A percentile compares a stretch with the other conserved stretches of the same genome.
These are phyloP conservation scores for Bostrychus sinensis DNA, from an alignment of 2,113 vertebrate genomes.

Conservation along the genomic window DNA sequence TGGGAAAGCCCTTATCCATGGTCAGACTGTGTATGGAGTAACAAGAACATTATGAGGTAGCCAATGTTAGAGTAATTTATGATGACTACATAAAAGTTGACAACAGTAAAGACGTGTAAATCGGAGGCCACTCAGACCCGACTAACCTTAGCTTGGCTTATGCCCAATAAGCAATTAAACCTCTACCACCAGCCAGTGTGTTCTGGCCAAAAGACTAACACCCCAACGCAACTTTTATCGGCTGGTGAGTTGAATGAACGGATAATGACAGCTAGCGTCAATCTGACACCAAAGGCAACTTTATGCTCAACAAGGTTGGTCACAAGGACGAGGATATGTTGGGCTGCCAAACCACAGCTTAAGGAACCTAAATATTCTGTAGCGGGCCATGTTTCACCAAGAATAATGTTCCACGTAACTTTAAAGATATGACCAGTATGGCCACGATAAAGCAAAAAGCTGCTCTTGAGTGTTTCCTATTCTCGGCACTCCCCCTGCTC, in stretches of 20 bases:
- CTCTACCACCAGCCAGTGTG: constrained; percentile 8
- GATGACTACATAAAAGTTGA: constrained; percentile 22
- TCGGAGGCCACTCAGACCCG: constrained; percentile 35
- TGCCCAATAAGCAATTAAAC: constrained; percentile 14
- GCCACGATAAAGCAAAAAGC: constrained; percentile 5
- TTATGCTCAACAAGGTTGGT: constrained; percentile 64
- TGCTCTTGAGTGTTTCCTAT: constrained; percentile 6
- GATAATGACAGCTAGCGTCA: not conserved
- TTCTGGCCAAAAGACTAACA: constrained; percentile 6
- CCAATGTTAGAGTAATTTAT: not conserved
- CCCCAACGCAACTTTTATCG: not conserved
- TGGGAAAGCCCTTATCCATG: not conserved
- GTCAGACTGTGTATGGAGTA: not conserved
- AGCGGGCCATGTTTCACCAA: constrained; percentile 8
- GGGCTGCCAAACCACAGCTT: constrained; percentile 37
- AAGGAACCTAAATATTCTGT: constrained; percentile 17
- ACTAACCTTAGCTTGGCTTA: constrained; percentile 36
- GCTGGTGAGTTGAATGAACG: not conserved
- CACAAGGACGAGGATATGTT: constrained; percentile 63
- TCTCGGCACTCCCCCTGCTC: constrained; percentile 45
- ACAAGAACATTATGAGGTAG: not conserved
- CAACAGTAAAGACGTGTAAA: constrained; percentile 34
- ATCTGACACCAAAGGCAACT: constrained; percentile 30
- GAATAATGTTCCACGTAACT: not conserved
- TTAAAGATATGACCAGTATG: not conserved